Base-by-base conservation (phyloP, 1,140 invertebrate genomes). In the Eufriesea mexicana region DNA sequence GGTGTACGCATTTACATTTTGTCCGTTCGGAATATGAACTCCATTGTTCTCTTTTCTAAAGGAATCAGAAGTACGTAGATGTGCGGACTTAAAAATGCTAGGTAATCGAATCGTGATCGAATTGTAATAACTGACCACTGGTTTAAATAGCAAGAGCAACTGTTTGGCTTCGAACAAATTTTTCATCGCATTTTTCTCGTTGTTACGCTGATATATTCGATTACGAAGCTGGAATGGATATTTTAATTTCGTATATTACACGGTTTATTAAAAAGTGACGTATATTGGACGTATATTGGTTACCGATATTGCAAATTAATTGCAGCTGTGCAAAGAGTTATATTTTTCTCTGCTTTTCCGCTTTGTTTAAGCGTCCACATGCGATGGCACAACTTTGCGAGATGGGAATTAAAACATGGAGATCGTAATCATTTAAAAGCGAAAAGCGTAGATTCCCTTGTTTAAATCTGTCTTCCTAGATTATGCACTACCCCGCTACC, bases 251-350 rank as follows among this genome's bases (percentile, higher is more conserved):
- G n/a, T 6, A 35, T 35, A 35, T 35, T 35, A 35, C 35, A 35
- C 35, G 35, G 35, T 35, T 35, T 35, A 35, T 35, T 35, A 35
- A 35, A 35, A 35, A 35, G 1, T 35, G 35, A 35, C 35, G 35
- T 35, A 10, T 1, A 1, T 54, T 16, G 16, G 12, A 0, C 12
- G 6, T 64, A 20, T 25, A 42, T 9, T 5, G 14, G 35, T 9
- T 42, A 2, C 18, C 7, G 20, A 18, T 4, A 9, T 35, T 20
- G 18, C 7, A 5, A 64, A 10, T 64, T 10, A 20, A 35, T 64
- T 64, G 10, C 7, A 9, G 2, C 5, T 2, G 4, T 20, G 10
- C 0, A 23, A 12, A 49, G 5, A 0, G 0, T 18, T 1, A 1
- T 18, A 28, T 28, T 62, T 35, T 9, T 35, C 35, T 35, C 35